phyloP scores from a whole-genome alignment of 2,888 invertebrate species.

The Paralinhomoeus sp. region DNA sequence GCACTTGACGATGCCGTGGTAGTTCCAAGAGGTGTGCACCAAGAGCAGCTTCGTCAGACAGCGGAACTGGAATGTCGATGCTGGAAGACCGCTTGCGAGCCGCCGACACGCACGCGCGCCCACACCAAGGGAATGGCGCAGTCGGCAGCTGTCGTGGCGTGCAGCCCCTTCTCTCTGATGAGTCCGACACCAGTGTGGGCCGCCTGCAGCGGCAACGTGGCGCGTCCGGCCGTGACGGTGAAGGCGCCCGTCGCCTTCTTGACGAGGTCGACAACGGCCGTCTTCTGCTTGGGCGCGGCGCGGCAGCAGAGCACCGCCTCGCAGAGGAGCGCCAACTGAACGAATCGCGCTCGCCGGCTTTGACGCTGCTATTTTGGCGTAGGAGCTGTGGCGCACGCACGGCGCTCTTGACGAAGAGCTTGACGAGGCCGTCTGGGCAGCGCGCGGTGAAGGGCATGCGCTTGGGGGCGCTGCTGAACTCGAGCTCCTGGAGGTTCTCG shows the following conservation, averaged over 20 bases:
- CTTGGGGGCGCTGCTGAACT: conserved; percentile 62
- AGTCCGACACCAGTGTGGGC: conserved; percentile 93
- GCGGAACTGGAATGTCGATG: conserved; percentile 73
- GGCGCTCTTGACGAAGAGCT: conserved; percentile 44
- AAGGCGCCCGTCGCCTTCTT: conserved; percentile 47
- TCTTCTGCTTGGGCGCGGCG: conserved; percentile 89
- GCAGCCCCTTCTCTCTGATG: conserved; percentile 87
- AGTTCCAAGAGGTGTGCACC: conserved; percentile 98
- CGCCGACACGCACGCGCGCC: too few relatives aligned
- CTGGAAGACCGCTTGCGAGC: too few relatives aligned
- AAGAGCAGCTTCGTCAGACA: conserved; percentile 67
- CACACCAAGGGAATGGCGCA: conserved; percentile 73
- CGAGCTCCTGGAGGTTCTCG: conserved; percentile 61
- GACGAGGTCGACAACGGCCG: conserved; percentile 35
- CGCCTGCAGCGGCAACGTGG: conserved; percentile 44
- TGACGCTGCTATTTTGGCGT: too few relatives aligned
- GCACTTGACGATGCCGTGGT: conserved; percentile 87
- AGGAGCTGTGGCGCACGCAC: conserved; percentile 32
- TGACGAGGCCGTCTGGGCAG: conserved; percentile 45
- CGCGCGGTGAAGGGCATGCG: conserved; percentile 85
- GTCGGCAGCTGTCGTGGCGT: conserved; percentile 94
- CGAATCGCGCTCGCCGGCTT: too few relatives aligned
- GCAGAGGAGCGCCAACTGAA: conserved; percentile 77
- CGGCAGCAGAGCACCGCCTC: conserved; percentile 81
- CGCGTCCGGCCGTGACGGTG: conserved; percentile 92